Percentiles rank a stretch among this genome's conserved stretches.
Conservation (phyloP, 2,888 invertebrate genomes). For the Drosophila histrio region DNA sequence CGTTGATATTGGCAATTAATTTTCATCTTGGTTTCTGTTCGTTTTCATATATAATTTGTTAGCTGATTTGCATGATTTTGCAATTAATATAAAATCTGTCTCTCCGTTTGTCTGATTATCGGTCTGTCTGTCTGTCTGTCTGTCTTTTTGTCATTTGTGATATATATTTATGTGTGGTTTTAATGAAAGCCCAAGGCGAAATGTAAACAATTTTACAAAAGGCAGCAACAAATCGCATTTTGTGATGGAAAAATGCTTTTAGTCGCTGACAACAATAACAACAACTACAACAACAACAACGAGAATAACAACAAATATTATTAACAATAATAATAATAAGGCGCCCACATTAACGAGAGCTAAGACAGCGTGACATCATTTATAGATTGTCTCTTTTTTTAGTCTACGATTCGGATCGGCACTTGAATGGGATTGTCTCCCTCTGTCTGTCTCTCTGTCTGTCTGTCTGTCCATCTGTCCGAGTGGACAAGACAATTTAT, state of each 20-base stretch:
- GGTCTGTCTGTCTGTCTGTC: neutral
- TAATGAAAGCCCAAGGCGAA: constrained; percentile 71
- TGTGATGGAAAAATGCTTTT: constrained; percentile 66
- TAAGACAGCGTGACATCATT: constrained; percentile 68
- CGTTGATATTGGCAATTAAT: constrained; percentile 77
- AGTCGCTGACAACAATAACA: constrained; percentile 29
- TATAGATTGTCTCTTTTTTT: constrained; percentile 31
- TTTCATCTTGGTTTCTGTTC: constrained; percentile 55
- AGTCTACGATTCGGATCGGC: constrained; percentile 10
- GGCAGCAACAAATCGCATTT: constrained; percentile 41
- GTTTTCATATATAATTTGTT: constrained; percentile 46
- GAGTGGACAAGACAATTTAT: constrained; percentile 37
- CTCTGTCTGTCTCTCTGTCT: neutral
- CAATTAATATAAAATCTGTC: constrained; percentile 68
- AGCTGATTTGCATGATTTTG: constrained; percentile 72
- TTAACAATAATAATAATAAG: constrained; percentile 27
- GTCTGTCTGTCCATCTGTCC: neutral
- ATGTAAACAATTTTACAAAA: constrained; percentile 69
- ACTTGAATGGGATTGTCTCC: constrained; percentile 6
- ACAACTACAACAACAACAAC: constrained; percentile 10
- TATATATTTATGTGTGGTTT: constrained; percentile 59
- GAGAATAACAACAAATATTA: neutral
- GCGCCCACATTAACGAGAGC: constrained; percentile 69
- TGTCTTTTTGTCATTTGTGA: constrained; percentile 63
- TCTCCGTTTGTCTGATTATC: neutral